Base-by-base conservation (phyloP, 2,113 vertebrate species). In the Hippocampus zosterae region DNA sequence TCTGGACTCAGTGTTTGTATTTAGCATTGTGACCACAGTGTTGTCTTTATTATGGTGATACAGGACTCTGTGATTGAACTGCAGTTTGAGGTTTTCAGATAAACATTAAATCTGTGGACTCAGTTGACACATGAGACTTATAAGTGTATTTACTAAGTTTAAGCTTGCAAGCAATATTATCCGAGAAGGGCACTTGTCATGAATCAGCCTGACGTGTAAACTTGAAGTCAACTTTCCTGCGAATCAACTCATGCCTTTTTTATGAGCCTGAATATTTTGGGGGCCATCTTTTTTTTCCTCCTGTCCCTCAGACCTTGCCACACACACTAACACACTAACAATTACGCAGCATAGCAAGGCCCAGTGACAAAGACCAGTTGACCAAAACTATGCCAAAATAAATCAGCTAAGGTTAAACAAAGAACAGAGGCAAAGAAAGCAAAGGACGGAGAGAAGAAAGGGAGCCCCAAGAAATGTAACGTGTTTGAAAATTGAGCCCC, bases 341-440 rank as follows among this genome's bases (percentile, higher is more conserved):
- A 73, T 60, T 27, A 44, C 65, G 66, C 46, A 61, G 23, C 67
- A 67, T 2, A 61, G 48, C 65, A 41, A 69, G 68, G 72, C 65
- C 53, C 68, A 63, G 37, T 67, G 73, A 73, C 77, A 74, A 71
- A 79, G 73, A 68, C 65, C 63, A 55, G 75, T 46, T 53, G 62
- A 53, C 72, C 73, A 52, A 73, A 72, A 68, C 67, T 74, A 65
- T 77, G 78, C 83, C 69, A 79, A 77, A 72, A 77, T 48, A 12
- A 81, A 81, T 72, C 84, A 79, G 81, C 77, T 84, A 78, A 33
- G 82, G 82, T 82, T 69, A 48, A 76, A 78, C 65, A 77, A 73
- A 84, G 73, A 76, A 67, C 52, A 40, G 68, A 71, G 18, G 18
- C 63, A 79, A 61, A 68, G 21, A 72, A 71, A 64, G 25, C 59